A percentile compares a stretch with the other conserved stretches of the same genome.
phyloP scores from a whole-genome alignment of 2,113 vertebrate genomes.

The Hirundichthys speculiger region DNA sequence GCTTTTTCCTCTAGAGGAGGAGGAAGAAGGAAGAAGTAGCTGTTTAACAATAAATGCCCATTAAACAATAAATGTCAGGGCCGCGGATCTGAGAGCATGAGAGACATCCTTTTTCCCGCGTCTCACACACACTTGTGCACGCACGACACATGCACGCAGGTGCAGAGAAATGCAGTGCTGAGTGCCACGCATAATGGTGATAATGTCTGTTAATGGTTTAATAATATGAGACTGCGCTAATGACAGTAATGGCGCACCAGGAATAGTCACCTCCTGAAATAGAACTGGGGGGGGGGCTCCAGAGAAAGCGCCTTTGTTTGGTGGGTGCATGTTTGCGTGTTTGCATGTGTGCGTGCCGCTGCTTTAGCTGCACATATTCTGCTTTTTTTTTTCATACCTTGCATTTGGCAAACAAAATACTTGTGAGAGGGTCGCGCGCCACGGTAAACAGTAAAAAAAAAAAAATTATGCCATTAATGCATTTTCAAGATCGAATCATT shows the following conservation, averaged over 20 bases:
- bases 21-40: slow-evolving; percentile 18
- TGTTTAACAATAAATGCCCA: background rate
- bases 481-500: too few species aligned
- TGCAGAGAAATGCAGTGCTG: slow-evolving; percentile 22
- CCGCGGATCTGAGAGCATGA: slow-evolving; percentile 6
- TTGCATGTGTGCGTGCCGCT: background rate
- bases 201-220: slow-evolving; percentile 59
- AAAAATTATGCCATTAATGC: too few species aligned
- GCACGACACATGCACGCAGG: slow-evolving; percentile 23
- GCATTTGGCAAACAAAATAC: too few species aligned
- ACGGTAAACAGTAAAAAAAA: too few species aligned
- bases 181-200: slow-evolving; percentile 41
- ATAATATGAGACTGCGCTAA: slow-evolving; percentile 58
- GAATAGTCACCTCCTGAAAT: slow-evolving; percentile 64
- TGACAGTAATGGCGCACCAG: slow-evolving; percentile 62
- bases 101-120: slow-evolving; percentile 8
- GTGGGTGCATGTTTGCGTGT: slow-evolving; percentile 2
- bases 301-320: slow-evolving; percentile 61
- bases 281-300: slow-evolving; percentile 44
- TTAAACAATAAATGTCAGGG: slow-evolving; percentile 33
- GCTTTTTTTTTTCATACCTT: too few species aligned
- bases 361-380: too few species aligned
- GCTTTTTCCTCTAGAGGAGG: slow-evolving; percentile 25
- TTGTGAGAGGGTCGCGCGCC: too few species aligned
- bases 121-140: slow-evolving; percentile 3